A percentile compares a stretch with the other conserved stretches of the same genome.
phyloP scores from a whole-genome alignment of 2,888 invertebrate species.

The Carabus problematicus region DNA sequence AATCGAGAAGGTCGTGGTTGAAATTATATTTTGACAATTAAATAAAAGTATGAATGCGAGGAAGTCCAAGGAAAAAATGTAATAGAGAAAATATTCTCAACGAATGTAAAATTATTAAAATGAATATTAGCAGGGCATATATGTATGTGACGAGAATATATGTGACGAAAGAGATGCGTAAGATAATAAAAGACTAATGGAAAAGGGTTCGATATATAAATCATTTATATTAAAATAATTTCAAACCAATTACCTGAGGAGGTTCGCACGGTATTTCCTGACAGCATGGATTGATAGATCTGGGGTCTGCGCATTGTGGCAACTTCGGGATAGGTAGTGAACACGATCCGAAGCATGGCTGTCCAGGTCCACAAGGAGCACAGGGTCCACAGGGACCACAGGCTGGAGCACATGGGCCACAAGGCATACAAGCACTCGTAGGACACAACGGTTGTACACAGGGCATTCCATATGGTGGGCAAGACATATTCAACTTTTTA shows the following conservation, averaged over 20 bases:
- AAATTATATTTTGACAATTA: too few relatives aligned
- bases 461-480: conserved; percentile 6
- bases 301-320: conserved; percentile 57
- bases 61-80: too few relatives aligned
- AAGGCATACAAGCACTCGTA: conserved; percentile 3
- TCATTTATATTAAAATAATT: too few relatives aligned
- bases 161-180: neutral
- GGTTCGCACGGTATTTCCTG: conserved; percentile 30
- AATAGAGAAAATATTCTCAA: too few relatives aligned
- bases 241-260: conserved; percentile 30
- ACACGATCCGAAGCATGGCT: conserved; percentile 59
- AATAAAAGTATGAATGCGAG: too few relatives aligned
- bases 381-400: conserved; percentile 3
- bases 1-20: too few relatives aligned
- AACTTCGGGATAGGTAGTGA: conserved; percentile 53
- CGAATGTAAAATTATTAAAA: too few relatives aligned
- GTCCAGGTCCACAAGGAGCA: conserved; percentile 29
- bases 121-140: too few relatives aligned
- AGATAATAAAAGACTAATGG: too few relatives aligned
- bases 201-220: too few relatives aligned
- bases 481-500: neutral
- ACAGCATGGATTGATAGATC: conserved; percentile 53
- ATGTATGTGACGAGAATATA: neutral
- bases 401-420: conserved; percentile 6
- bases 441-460: neutral